A percentile compares a stretch with the other conserved stretches of the same genome.
These are phyloP conservation scores for Artemisiospiza belli DNA, from an alignment of 2,113 vertebrate species.

Conservation along the genomic window DNA sequence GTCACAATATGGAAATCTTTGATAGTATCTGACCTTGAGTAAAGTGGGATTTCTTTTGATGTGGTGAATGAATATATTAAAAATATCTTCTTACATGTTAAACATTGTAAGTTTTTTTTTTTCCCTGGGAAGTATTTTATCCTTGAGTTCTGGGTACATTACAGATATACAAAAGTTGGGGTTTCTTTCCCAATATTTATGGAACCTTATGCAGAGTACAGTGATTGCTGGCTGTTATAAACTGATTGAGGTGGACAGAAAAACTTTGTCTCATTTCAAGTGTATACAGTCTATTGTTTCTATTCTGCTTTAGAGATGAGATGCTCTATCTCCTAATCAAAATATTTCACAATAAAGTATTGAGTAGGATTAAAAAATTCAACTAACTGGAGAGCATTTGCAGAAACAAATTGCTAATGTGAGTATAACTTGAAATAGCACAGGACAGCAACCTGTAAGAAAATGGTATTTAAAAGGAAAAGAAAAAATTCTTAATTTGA, in stretches of 20 bases:
- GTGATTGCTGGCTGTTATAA: neutral
- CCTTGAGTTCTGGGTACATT: neutral
- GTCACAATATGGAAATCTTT: neutral
- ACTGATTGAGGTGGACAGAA: neutral
- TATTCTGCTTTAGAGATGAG: neutral
- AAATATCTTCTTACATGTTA: neutral
- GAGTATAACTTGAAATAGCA: constrained; percentile 15
- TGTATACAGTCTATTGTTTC: neutral
- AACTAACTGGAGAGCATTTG: constrained; percentile 31
- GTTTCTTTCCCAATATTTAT: neutral
- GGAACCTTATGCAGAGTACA: neutral
- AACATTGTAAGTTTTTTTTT: neutral
- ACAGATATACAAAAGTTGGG: neutral
- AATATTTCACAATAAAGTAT: constrained; percentile 40
- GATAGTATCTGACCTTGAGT: neutral
- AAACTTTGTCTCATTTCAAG: neutral
- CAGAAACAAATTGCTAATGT: constrained; percentile 12
- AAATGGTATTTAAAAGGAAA: neutral
- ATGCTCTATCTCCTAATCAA: constrained; percentile 27
- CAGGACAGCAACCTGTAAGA: neutral
- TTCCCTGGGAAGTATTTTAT: neutral
- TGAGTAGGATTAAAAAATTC: neutral
- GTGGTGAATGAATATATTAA: neutral
- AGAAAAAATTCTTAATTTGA: neutral
- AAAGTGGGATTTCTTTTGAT: neutral